Percentiles rank a stretch among this genome's conserved stretches.
These are phyloP conservation scores for Nannospalax galili DNA, from an alignment of 2,113 vertebrate genomes.

Conservation along the genomic window DNA sequence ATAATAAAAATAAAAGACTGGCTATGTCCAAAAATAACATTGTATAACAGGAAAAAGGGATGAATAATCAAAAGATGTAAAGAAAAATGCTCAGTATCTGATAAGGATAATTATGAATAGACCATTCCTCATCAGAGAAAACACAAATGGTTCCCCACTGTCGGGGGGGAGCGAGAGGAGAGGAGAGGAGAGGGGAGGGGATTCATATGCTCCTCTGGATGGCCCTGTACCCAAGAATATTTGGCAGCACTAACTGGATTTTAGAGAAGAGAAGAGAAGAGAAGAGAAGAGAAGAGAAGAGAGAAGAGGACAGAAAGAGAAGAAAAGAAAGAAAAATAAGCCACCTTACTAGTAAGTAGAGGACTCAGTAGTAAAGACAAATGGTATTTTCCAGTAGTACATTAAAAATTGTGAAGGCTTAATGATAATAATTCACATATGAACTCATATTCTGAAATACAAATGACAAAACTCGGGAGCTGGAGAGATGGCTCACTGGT, in stretches of 20 bases:
- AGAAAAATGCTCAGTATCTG: neutral
- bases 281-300: too few relatives aligned
- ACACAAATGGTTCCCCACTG: neutral
- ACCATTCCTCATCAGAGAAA: neutral
- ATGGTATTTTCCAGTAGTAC: neutral
- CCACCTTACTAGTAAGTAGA: neutral
- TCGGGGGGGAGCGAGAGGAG: too few relatives aligned
- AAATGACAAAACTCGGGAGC: neutral
- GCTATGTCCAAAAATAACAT: neutral
- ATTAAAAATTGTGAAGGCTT: neutral
- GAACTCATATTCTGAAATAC: neutral
- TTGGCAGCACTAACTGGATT: too few relatives aligned
- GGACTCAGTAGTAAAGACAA: conserved; percentile 4
- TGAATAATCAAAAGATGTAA: conserved; percentile 18
- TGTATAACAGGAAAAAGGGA: neutral
- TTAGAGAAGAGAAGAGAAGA: too few relatives aligned
- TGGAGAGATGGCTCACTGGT: too few relatives aligned
- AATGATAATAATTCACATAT: neutral
- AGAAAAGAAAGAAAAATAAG: conserved; percentile 21
- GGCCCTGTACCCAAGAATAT: too few relatives aligned
- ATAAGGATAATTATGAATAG: neutral
- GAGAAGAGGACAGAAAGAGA: too few relatives aligned
- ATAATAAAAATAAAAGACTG: too few relatives aligned
- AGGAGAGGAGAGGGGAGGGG: too few relatives aligned
- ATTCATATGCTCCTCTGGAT: too few relatives aligned